Conservation (phyloP, 2,797 vertebrate species). For the Acanthurus lineatus region DNA sequence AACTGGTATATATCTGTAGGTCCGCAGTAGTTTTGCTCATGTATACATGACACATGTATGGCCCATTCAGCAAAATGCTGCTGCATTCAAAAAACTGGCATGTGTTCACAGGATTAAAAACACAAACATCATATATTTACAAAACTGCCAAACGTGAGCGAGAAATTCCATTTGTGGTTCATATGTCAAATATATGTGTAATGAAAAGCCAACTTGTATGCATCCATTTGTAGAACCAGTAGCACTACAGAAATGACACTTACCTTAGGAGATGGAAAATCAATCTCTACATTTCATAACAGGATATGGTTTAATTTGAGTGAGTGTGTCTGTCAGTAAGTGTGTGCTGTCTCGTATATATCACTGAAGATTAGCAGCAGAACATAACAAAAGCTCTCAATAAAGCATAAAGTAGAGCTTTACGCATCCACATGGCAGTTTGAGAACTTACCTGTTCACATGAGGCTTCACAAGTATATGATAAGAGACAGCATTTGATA, state of each 20-base stretch:
- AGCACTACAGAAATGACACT: slow-evolving; percentile 66
- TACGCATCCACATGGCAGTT: slow-evolving; percentile 19
- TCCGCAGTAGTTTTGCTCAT: background rate
- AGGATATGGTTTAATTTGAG: slow-evolving; percentile 4
- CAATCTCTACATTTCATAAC: slow-evolving; percentile 23
- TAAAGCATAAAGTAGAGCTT: slow-evolving; percentile 4
- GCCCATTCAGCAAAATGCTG: background rate
- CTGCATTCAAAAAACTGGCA: background rate
- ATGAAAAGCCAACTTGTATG: slow-evolving; percentile 29
- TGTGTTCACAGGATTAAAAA: background rate
- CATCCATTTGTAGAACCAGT: slow-evolving; percentile 35
- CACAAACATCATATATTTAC: background rate
- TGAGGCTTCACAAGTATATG: slow-evolving; percentile 66
- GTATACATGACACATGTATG: background rate
- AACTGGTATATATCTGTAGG: background rate
- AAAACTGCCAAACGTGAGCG: background rate
- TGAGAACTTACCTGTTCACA: slow-evolving; percentile 77
- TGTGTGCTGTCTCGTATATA: slow-evolving; percentile 9
- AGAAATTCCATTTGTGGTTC: background rate
- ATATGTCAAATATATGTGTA: slow-evolving; percentile 14
- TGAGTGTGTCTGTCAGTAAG: background rate
- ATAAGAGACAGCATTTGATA: slow-evolving; percentile 57
- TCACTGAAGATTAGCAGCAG: slow-evolving; percentile 11
- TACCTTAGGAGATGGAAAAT: slow-evolving; percentile 74
- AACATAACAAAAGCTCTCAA: slow-evolving; percentile 6